Conservation (phyloP, 2,113 vertebrate species). For the Choloepus hoffmanni region DNA sequence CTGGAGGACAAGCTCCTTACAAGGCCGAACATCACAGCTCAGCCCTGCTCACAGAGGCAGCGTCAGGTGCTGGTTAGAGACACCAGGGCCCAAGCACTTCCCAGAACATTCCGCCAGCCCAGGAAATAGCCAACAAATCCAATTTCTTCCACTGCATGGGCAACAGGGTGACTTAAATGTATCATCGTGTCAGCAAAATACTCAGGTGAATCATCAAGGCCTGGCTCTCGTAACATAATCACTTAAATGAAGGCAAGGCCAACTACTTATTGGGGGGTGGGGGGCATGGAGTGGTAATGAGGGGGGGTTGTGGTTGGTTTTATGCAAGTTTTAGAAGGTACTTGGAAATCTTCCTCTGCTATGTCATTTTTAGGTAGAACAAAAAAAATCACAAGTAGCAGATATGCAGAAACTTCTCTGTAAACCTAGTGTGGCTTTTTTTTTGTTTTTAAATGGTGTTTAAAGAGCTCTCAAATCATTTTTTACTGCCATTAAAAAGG, state of each 20-base stretch:
- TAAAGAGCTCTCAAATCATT: constrained; percentile 38
- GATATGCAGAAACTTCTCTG: constrained; percentile 48
- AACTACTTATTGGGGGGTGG: not conserved
- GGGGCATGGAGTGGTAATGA: not conserved
- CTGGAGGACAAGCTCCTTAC: not conserved
- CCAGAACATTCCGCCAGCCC: not conserved
- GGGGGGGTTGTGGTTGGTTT: not conserved
- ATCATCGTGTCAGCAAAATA: constrained; percentile 38
- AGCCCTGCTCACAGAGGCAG: not conserved
- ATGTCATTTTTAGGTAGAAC: not conserved
- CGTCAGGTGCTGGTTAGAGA: not conserved
- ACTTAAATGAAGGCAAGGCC: constrained; percentile 54
- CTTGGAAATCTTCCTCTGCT: constrained; percentile 57
- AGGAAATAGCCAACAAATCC: not conserved
- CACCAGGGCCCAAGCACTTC: not conserved
- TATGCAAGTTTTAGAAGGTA: constrained; percentile 16
- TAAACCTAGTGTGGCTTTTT: constrained; percentile 64
- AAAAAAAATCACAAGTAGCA: constrained; percentile 70
- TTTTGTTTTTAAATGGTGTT: constrained; percentile 31
- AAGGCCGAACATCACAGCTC: not conserved
- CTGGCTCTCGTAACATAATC: constrained; percentile 6
- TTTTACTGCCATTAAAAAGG: constrained; percentile 74
- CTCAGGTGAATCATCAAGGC: not conserved
- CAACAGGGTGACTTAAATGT: not conserved
- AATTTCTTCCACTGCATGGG: not conserved